phyloP scores from a whole-genome alignment of 2,113 vertebrate genomes.

The Coptodon bakossiorum region DNA sequence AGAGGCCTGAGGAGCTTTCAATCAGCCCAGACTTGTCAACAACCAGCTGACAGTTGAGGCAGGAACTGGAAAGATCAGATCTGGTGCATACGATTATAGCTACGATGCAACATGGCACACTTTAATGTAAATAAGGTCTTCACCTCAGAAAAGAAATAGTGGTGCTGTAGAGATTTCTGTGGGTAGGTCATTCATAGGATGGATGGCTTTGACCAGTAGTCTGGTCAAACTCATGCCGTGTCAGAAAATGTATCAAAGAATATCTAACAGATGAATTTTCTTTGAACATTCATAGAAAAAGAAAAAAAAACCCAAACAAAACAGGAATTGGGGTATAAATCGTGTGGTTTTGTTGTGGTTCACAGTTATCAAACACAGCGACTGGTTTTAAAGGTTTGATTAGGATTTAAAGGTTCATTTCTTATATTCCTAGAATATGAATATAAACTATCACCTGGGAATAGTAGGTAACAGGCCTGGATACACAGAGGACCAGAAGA shows the following conservation, averaged over 20 bases:
- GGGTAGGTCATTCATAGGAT: background rate
- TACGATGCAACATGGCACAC: background rate
- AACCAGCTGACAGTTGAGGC: background rate
- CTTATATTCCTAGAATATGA: background rate
- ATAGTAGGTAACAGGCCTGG: background rate
- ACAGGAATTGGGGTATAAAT: background rate
- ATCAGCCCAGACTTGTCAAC: rapidly evolving
- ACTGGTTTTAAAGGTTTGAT: background rate
- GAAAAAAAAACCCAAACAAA: background rate
- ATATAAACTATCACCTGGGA: background rate
- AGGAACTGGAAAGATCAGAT: background rate
- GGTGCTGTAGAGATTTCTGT: background rate
- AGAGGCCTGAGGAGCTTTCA: background rate
- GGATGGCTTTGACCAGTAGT: background rate
- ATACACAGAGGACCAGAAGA: background rate
- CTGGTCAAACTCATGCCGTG: background rate
- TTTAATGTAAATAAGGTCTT: background rate
- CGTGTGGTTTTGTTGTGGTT: background rate
- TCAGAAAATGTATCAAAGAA: background rate
- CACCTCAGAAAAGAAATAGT: background rate
- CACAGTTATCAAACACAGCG: background rate
- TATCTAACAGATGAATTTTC: background rate
- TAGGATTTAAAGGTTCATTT: background rate
- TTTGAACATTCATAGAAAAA: background rate
- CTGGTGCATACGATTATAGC: background rate